Percentiles rank a stretch among this genome's conserved stretches.
These are phyloP conservation scores for Isurus oxyrinchus DNA, from an alignment of 2,113 vertebrate species.

Conservation along the genomic window DNA sequence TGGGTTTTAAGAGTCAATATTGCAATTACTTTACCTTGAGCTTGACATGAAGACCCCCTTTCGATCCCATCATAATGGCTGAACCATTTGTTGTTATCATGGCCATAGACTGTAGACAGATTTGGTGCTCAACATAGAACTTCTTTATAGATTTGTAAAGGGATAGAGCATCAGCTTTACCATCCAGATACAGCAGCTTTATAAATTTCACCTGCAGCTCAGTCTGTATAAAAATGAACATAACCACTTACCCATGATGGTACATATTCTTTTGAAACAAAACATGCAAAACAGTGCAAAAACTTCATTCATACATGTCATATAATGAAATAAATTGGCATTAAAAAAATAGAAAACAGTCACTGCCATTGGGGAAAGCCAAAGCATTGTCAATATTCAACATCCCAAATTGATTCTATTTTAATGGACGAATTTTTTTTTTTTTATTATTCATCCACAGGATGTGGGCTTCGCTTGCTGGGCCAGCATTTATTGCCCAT, in stretches of 20 bases:
- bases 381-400: not conserved
- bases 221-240: slow-evolving; percentile 24
- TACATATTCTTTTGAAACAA: not conserved
- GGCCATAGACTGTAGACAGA: slow-evolving; percentile 31
- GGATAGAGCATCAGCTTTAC: slow-evolving; percentile 34
- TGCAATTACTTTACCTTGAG: slow-evolving; percentile 19
- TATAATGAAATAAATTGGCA: not conserved
- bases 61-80: slow-evolving; percentile 30
- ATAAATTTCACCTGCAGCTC: slow-evolving; percentile 36
- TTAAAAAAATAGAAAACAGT: not conserved
- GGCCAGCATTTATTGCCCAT: no score
- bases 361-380: no score
- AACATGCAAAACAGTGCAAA: not conserved
- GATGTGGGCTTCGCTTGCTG: no score
- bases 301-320: no score
- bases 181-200: slow-evolving; percentile 38
- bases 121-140: slow-evolving; percentile 36
- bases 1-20: not conserved
- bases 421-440: not conserved
- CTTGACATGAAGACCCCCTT: slow-evolving; percentile 36
- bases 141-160: slow-evolving; percentile 36
- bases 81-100: slow-evolving; percentile 37
- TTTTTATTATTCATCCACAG: no score
- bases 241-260: slow-evolving; percentile 6
- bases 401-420: not conserved